phyloP scores from a whole-genome alignment of 2,797 vertebrate genomes.

The Pyrocephalus nanus region DNA sequence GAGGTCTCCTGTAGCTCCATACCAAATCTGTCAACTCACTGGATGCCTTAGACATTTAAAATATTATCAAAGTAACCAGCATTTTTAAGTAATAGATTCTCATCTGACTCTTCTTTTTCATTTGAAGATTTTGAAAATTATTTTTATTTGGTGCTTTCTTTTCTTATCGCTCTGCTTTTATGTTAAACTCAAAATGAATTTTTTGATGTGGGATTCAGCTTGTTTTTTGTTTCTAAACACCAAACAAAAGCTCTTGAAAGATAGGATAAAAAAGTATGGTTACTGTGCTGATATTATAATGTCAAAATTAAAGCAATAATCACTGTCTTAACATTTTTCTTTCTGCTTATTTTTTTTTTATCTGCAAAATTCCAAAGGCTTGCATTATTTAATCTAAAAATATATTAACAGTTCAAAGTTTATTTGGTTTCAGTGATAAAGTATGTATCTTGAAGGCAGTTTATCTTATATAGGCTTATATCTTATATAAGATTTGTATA shows the following conservation, averaged over 20 bases:
- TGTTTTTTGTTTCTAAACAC: background rate
- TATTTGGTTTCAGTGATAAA: background rate
- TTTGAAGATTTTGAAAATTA: background rate
- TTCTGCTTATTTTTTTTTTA: conserved; percentile 30
- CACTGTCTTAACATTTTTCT: conserved; percentile 4
- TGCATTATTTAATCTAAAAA: conserved; percentile 14
- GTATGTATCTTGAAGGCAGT: conserved; percentile 22
- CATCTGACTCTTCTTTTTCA: background rate
- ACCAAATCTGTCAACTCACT: rapidly evolving
- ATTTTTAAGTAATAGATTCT: background rate
- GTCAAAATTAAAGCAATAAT: background rate
- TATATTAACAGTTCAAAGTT: conserved; percentile 36
- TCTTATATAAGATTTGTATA: conserved; percentile 7
- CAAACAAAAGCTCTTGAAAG: background rate
- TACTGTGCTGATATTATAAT: background rate
- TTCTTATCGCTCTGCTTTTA: background rate
- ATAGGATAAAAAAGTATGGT: background rate
- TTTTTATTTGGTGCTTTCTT: background rate
- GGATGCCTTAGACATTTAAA: background rate
- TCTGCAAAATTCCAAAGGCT: conserved; percentile 14
- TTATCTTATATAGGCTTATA: conserved; percentile 32
- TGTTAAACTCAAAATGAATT: background rate
- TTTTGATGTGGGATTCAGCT: background rate
- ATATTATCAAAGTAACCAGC: background rate
- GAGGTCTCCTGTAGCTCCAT: background rate